A percentile compares a stretch with the other conserved stretches of the same genome.
Conservation (phyloP, 2,888 invertebrate species). For the Microctonus hyperodae region DNA sequence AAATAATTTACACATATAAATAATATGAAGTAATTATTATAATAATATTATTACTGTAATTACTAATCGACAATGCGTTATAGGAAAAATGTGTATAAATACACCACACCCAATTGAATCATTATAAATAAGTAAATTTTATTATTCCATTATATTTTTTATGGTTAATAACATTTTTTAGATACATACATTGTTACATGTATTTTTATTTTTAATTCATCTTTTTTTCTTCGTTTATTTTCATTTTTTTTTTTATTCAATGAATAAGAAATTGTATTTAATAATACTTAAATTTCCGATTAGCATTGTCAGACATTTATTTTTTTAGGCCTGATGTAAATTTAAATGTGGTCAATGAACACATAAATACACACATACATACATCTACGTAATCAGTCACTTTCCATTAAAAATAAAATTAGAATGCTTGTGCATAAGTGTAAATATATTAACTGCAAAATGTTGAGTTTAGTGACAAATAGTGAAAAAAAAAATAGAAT, state of each 20-base stretch:
- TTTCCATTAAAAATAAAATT: neutral
- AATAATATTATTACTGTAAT: conserved; percentile 36
- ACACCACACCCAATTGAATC: neutral
- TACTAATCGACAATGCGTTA: conserved; percentile 29
- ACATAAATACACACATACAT: neutral
- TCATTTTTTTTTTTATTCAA: neutral
- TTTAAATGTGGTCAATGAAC: neutral
- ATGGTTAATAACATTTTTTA: neutral
- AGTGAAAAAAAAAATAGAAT: too few species aligned
- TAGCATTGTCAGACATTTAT: neutral
- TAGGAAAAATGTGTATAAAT: neutral
- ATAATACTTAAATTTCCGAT: neutral
- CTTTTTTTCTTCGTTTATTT: neutral
- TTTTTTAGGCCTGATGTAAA: neutral
- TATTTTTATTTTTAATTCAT: neutral
- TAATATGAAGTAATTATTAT: conserved; percentile 37
- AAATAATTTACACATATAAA: conserved; percentile 52
- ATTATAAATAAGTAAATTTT: neutral
- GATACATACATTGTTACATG: neutral
- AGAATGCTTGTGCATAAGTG: neutral
- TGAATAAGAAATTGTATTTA: neutral
- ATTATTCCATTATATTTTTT: neutral
- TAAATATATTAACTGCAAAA: neutral
- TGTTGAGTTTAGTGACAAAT: neutral
- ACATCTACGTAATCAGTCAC: neutral